Conservation (phyloP, 1,140 invertebrate species). For the Thaumatotibia leucotreta region DNA sequence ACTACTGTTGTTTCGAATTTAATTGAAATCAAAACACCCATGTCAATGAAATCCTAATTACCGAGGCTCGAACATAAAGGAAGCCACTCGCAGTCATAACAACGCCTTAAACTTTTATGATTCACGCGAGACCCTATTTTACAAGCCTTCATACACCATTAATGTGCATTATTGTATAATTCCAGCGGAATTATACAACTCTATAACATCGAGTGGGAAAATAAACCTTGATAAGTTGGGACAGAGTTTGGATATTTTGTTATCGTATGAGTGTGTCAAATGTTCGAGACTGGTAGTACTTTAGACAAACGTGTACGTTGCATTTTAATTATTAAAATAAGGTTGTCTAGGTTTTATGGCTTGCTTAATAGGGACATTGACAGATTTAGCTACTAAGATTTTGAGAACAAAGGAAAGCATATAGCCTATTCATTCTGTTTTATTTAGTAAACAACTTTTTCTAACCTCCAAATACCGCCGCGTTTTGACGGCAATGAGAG, state of each 20-base stretch:
- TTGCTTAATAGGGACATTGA: not conserved
- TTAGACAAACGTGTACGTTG: not conserved
- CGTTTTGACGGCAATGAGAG: too few relatives aligned
- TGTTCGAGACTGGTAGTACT: not conserved
- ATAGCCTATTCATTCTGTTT: too few relatives aligned
- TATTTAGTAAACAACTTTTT: too few relatives aligned
- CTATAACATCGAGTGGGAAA: not conserved
- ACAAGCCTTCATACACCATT: not conserved
- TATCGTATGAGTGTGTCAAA: not conserved
- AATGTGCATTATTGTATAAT: slow-evolving; percentile 2
- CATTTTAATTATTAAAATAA: not conserved
- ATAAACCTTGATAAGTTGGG: not conserved
- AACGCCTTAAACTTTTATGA: not conserved
- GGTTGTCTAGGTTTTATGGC: not conserved
- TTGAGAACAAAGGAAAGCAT: too few relatives aligned
- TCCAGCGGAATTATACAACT: not conserved
- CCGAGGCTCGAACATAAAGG: not conserved
- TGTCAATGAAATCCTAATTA: not conserved
- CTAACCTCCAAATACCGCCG: too few relatives aligned
- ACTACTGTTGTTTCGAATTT: not conserved
- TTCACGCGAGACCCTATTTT: not conserved
- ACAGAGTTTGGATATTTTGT: not conserved
- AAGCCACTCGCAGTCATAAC: slow-evolving; percentile 3
- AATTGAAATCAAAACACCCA: not conserved
- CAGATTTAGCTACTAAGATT: too few relatives aligned